Base-by-base conservation (phyloP, 92 coral and sea anemone species). In the Epizoanthus scotinus region DNA sequence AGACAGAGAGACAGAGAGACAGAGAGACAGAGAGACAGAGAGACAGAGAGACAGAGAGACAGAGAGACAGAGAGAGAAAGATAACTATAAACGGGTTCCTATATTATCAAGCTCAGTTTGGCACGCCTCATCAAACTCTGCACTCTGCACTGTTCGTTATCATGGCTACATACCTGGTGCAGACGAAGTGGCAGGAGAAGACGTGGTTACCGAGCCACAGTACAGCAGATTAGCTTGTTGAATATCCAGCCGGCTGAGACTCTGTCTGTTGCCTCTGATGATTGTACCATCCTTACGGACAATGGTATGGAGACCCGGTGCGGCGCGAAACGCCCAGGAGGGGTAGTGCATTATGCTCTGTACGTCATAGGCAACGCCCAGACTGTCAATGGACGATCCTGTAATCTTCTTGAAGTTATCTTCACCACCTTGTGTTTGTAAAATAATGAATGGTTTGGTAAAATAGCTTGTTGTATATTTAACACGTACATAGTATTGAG, bases 311-410 rank as follows among this genome's bases (percentile, higher is more conserved):
- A 75, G 81, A 20, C 81, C 81, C 13, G 69, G 55, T 5, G 81
- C 81, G 8, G 81, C 69, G 55, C 61, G 81, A 21, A 75, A 75
- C 8, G 81, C 81, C 81, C 81, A 75, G 31, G 81, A 75, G 9
- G 81, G 81, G 40, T 75, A 75, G 55, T 75, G 81, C 81, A 75
- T 75, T 38, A 75, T 75, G 29, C 81, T 75, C 1, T 75, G 15
- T n/a, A 49, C 49, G 67, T 75, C 81, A 14, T 75, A 75, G 18
- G 29, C 66, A 13, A 75, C 81, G 5, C 63, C 54, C 44, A 75
- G 61, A 75, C 81, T 75, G 68, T 75, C 59, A 8, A 75, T 28
- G 6, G 6, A 1, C 4, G 81, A 34, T 15, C 81, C 81, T 7
- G 68, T 59, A 19, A 75, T 75, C 68, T 58, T 75, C 68, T 75